Percentiles rank a stretch among this genome's conserved stretches.
Conservation (phyloP, 2,113 vertebrate genomes). For the Siniperca knerii region DNA sequence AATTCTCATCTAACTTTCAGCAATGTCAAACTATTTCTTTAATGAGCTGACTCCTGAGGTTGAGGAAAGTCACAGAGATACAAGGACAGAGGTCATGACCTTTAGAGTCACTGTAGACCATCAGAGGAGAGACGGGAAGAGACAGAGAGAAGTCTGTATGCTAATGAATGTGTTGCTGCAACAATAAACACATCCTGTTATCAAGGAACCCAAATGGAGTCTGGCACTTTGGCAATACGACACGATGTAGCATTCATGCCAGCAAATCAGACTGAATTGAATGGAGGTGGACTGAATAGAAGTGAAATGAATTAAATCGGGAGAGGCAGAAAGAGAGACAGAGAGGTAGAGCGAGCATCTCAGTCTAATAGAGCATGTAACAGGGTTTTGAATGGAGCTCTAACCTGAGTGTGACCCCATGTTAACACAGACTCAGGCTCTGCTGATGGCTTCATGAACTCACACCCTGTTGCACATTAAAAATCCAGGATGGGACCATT, state of each 20-base stretch:
- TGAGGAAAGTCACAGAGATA: no score
- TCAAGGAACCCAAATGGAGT: constrained; percentile 36
- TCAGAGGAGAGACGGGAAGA: not conserved
- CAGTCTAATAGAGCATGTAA: constrained; percentile 52
- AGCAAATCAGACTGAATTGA: constrained; percentile 26
- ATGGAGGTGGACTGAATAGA: constrained; percentile 41
- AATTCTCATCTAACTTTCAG: not conserved
- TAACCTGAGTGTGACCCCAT: constrained; percentile 41
- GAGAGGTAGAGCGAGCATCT: constrained; percentile 9
- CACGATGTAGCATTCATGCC: constrained; percentile 22
- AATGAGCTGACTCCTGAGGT: not conserved
- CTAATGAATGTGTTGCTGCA: constrained; percentile 17
- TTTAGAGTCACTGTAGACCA: not conserved
- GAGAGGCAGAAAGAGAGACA: not conserved
- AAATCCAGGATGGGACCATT: constrained; percentile 4
- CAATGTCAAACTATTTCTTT: not conserved
- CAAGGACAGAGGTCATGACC: not conserved
- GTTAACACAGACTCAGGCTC: constrained; percentile 14
- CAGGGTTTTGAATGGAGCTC: constrained; percentile 50
- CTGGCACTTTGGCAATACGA: not conserved
- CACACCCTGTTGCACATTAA: constrained; percentile 3
- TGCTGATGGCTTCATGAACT: constrained; percentile 22
- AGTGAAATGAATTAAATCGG: constrained; percentile 15
- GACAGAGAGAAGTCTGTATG: not conserved
- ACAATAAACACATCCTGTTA: constrained; percentile 19